Evolutionary conservation across 2,113 vertebrate species (phyloP).

Genomic region (Triplophysa tibetana): DNA sequence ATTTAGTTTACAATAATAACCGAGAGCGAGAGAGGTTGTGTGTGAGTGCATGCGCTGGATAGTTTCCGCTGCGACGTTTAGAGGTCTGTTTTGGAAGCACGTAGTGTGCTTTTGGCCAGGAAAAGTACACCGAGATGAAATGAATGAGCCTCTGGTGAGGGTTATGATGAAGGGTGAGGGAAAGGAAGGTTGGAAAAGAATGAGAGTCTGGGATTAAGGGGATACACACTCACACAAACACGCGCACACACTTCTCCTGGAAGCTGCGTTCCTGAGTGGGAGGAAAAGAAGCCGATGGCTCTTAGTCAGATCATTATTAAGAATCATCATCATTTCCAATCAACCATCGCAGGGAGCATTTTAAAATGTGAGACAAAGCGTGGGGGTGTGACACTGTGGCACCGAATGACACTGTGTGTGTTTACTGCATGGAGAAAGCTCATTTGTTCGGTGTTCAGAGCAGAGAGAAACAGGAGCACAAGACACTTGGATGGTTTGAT

Average conservation of each 20-base stretch:
- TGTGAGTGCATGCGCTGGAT: conserved; percentile 55
- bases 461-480: conserved; percentile 52
- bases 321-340: conserved; percentile 43
- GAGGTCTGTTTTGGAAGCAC: conserved; percentile 63
- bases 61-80: conserved; percentile 52
- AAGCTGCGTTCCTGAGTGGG: conserved; percentile 24
- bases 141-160: conserved; percentile 61
- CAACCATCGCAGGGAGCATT: conserved; percentile 38
- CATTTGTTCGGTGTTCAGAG: conserved; percentile 57
- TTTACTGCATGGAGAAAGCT: conserved; percentile 62
- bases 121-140: conserved; percentile 55
- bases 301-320: conserved; percentile 38
- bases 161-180: conserved; percentile 56
- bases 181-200: conserved; percentile 23
- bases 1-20: no score
- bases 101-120: conserved; percentile 60
- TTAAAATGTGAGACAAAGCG: conserved; percentile 44
- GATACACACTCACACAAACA: background rate
- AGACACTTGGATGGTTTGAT: conserved; percentile 64
- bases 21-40: conserved; percentile 32
- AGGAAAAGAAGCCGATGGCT: conserved; percentile 32
- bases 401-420: conserved; percentile 28
- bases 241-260: conserved; percentile 13
- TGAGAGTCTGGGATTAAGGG: conserved; percentile 18
- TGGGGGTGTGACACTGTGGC: conserved; percentile 45